Evolutionary conservation across 2,888 invertebrate species (phyloP).

Genomic region (Trilocha varians): DNA sequence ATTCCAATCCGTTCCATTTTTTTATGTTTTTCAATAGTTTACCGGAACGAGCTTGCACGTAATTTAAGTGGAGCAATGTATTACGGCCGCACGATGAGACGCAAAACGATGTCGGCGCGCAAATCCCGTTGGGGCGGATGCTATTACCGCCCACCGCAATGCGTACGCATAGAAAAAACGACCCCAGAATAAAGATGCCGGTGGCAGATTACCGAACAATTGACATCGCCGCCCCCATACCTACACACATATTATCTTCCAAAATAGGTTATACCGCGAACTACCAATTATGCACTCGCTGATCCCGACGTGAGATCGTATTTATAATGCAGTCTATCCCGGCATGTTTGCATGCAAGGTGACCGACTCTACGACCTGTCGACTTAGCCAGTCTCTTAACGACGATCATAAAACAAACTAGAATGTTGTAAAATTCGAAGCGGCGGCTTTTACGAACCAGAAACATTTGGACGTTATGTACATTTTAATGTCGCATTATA

Average conservation of each 20-base stretch:
- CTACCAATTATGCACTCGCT: conserved; percentile 52
- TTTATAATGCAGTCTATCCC: conserved; percentile 30
- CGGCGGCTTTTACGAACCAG: conserved; percentile 40
- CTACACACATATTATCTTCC: background rate
- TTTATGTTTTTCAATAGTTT: conserved; percentile 49
- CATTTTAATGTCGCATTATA: conserved; percentile 51
- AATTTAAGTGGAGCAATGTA: conserved; percentile 67
- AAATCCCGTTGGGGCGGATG: conserved; percentile 67
- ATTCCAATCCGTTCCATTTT: too few relatives aligned
- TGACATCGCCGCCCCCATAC: conserved; percentile 42
- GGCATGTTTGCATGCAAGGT: conserved; percentile 42
- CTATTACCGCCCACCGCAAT: conserved; percentile 65
- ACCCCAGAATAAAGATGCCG: conserved; percentile 60
- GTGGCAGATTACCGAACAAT: conserved; percentile 55
- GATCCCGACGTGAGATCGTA: conserved; percentile 39
- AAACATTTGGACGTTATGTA: conserved; percentile 36
- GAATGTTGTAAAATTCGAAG: conserved; percentile 27
- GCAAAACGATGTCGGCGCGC: conserved; percentile 64
- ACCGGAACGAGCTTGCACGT: conserved; percentile 64
- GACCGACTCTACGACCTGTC: conserved; percentile 22
- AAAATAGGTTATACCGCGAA: conserved; percentile 36
- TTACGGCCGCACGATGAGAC: conserved; percentile 67
- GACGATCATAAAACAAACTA: conserved; percentile 38
- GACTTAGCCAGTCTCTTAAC: conserved; percentile 33
- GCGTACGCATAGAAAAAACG: conserved; percentile 63